phyloP scores from a whole-genome alignment of 2,113 vertebrate species.

The Oryzias javanicus region DNA sequence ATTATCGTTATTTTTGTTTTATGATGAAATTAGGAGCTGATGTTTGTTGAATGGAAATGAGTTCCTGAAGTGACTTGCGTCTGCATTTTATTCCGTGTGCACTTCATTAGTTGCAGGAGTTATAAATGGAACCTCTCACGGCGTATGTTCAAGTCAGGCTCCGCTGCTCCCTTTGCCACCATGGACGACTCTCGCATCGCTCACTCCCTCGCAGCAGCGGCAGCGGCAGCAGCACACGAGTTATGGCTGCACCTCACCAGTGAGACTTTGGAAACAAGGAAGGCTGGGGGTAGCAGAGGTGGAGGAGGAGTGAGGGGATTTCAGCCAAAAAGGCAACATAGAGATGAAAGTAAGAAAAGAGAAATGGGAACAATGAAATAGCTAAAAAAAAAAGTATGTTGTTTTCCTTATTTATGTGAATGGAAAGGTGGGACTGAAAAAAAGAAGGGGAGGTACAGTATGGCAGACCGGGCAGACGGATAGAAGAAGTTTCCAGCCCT shows the following conservation, averaged over 20 bases:
- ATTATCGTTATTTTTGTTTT: conserved; percentile 29
- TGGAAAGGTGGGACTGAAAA: conserved; percentile 16
- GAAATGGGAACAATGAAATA: conserved; percentile 33
- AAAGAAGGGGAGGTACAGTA: conserved; percentile 20
- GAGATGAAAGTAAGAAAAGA: conserved; percentile 13
- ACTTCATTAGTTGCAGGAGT: conserved; percentile 68
- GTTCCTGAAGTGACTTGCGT: conserved; percentile 61
- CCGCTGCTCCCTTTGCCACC: conserved; percentile 65
- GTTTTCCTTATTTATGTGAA: not conserved
- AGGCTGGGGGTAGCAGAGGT: conserved; percentile 7
- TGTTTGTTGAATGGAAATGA: conserved; percentile 65
- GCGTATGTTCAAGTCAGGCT: conserved; percentile 73
- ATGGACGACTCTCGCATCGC: conserved; percentile 63
- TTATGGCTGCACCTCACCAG: conserved; percentile 55
- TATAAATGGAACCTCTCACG: conserved; percentile 73
- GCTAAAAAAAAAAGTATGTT: conserved; percentile 19
- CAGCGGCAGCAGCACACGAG: conserved; percentile 14
- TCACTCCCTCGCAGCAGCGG: conserved; percentile 64
- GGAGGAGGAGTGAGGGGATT: conserved; percentile 15
- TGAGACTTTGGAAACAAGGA: conserved; percentile 27
- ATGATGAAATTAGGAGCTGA: conserved; percentile 48
- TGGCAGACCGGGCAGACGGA: conserved; percentile 33
- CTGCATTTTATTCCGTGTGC: conserved; percentile 53
- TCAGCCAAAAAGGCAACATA: conserved; percentile 19
- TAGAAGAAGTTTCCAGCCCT: conserved; percentile 59